Conservation (phyloP, 2,888 invertebrate species). For the Drosophila mimica region DNA sequence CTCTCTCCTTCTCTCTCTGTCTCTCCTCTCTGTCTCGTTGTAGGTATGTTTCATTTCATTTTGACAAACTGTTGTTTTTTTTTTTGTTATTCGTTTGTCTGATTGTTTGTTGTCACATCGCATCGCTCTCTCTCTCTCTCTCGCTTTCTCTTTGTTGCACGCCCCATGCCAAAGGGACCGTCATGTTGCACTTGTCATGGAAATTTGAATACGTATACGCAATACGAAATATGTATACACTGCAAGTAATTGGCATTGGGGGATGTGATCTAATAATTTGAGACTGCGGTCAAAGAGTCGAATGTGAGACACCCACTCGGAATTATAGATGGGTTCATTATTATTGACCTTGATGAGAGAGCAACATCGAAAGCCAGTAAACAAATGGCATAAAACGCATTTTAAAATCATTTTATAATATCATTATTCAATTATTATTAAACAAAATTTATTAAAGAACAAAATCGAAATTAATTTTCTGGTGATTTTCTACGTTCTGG, state of each 20-base stretch:
- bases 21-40: slow-evolving; percentile 4
- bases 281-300: slow-evolving; percentile 3
- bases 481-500: neutral
- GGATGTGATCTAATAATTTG: slow-evolving; percentile 31
- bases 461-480: neutral
- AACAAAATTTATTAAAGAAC: neutral
- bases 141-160: neutral
- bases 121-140: neutral
- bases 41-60: slow-evolving; percentile 44
- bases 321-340: slow-evolving; percentile 34
- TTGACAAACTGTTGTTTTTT: slow-evolving; percentile 33
- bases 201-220: neutral
- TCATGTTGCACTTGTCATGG: slow-evolving; percentile 25
- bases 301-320: neutral
- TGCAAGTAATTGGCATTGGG: slow-evolving; percentile 25
- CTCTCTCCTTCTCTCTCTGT: neutral
- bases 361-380: neutral
- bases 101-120: slow-evolving; percentile 34
- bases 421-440: neutral
- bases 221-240: neutral
- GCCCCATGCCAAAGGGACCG: slow-evolving; percentile 12
- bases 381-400: slow-evolving; percentile 3
- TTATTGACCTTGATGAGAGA: slow-evolving; percentile 9
- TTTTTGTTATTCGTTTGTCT: slow-evolving; percentile 18
- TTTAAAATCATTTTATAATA: slow-evolving; percentile 7